Conservation (phyloP, 2,113 vertebrate genomes). For the Muntiacus reevesi region DNA sequence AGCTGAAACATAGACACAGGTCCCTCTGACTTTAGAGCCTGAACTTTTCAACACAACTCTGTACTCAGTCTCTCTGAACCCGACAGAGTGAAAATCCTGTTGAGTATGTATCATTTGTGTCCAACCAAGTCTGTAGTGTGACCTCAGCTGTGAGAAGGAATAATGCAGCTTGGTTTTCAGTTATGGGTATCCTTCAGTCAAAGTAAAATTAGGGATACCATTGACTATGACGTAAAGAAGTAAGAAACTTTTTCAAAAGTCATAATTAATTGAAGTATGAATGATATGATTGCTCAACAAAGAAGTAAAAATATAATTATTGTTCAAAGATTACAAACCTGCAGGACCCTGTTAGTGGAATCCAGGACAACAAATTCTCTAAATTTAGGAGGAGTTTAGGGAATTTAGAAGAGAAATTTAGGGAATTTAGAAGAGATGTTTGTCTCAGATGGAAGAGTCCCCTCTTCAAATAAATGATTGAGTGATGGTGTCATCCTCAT, state of each 20-base stretch:
- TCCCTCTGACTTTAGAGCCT: neutral
- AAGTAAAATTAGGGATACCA: neutral
- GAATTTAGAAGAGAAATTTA: neutral
- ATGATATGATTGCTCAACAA: neutral
- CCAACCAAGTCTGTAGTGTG: neutral
- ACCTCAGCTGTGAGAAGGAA: neutral
- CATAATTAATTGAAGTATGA: conserved; percentile 11
- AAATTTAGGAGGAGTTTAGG: neutral
- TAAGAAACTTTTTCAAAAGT: neutral
- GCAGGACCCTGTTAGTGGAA: neutral
- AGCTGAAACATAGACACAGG: neutral
- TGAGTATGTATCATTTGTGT: neutral
- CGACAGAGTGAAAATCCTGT: neutral
- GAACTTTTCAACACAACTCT: neutral
- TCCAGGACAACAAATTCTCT: neutral
- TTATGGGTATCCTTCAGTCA: neutral
- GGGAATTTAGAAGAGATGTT: neutral
- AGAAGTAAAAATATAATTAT: neutral
- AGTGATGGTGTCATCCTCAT: neutral
- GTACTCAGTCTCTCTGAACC: neutral
- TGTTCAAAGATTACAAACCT: neutral
- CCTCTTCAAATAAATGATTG: neutral
- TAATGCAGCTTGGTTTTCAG: neutral
- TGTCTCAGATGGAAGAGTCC: neutral
- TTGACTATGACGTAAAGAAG: neutral